Base-by-base conservation (phyloP, 2,797 vertebrate species). In the Sebastes cheni region DNA sequence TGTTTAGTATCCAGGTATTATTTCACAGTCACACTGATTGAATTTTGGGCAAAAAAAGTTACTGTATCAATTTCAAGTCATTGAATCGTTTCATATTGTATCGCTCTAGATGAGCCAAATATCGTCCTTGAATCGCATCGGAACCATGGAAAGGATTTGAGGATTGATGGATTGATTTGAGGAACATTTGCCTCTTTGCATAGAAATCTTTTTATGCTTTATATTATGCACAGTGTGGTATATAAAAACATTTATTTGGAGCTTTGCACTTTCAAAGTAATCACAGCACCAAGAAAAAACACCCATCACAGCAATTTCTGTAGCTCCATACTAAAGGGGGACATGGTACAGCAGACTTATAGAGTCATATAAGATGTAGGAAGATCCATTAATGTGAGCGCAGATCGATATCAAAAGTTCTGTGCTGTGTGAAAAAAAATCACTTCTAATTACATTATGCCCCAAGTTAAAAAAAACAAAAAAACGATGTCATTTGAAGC, bases 361-460 rank as follows among this genome's bases (percentile, higher is more conserved):
- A 54, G 52, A 77, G 56, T 56, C 65, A 30, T 55, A 65, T 27
- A 34, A 65, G 69, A 32, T 27, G 70, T 56, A 25, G 34, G 27
- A 61, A 55, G 67, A 79, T 66, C 76, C 71, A 85, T 82, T 69
- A 79, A 66, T 79, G 54, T 64, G 46, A 76, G 67, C 64, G 20
- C 65, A 39, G 77, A 87, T 86, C 70, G 36, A 83, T 87, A 82
- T 80, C 29, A 81, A 75, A 88, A 54, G 70, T 82, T 82, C 32
- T 83, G 71, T 30, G 67, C 30, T 23, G 39, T 42, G 74, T 74
- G 65, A 11, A 56, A 60, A 84, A 71, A 58, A 59, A 56, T 62
- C 3, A 30, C 25, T 83, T 81, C 69, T 84, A 86, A 86, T 88
- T 87, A 80, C 81, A 87, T 85, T 83, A 80, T 67, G 55, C 32